These are phyloP conservation scores for Drosophila sproati DNA, from an alignment of 1,140 invertebrate genomes.

Conservation along the genomic window DNA sequence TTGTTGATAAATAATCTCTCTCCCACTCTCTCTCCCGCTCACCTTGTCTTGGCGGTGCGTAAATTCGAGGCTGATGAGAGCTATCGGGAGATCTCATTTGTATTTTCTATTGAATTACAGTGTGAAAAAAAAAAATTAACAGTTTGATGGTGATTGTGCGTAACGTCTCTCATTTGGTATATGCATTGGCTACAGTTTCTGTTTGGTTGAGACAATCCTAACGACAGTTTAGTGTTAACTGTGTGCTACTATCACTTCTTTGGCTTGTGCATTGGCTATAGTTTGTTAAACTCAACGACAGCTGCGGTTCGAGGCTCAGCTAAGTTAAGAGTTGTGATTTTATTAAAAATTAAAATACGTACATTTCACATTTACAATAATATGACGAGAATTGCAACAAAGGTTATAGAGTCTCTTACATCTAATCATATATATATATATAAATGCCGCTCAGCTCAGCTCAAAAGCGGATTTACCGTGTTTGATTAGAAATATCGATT, in stretches of 20 bases:
- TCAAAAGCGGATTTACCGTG: slow-evolving; percentile 25
- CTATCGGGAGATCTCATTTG: slow-evolving; percentile 42
- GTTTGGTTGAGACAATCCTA: no score
- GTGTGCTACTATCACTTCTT: background rate
- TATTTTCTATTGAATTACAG: no score
- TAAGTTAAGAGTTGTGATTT: slow-evolving; percentile 75
- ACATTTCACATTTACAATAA: slow-evolving; percentile 80
- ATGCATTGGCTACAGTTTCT: no score
- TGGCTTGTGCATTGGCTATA: slow-evolving; percentile 22
- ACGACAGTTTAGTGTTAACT: no score
- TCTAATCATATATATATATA: slow-evolving; percentile 21
- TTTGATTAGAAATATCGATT: slow-evolving; percentile 68
- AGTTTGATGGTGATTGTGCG: no score
- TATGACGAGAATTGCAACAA: slow-evolving; percentile 83
- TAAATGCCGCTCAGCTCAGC: slow-evolving; percentile 23
- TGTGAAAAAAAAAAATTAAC: no score
- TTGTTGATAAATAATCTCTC: background rate
- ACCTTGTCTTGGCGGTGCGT: slow-evolving; percentile 72
- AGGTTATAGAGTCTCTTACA: slow-evolving; percentile 59
- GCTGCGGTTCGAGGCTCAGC: background rate
- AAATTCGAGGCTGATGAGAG: slow-evolving; percentile 76
- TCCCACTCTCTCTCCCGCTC: slow-evolving; percentile 11
- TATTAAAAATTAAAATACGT: slow-evolving; percentile 77
- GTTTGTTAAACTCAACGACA: slow-evolving; percentile 8
- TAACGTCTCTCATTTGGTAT: no score